phyloP scores from a whole-genome alignment of 2,797 vertebrate genomes.

The Tympanoctomys barrerae region DNA sequence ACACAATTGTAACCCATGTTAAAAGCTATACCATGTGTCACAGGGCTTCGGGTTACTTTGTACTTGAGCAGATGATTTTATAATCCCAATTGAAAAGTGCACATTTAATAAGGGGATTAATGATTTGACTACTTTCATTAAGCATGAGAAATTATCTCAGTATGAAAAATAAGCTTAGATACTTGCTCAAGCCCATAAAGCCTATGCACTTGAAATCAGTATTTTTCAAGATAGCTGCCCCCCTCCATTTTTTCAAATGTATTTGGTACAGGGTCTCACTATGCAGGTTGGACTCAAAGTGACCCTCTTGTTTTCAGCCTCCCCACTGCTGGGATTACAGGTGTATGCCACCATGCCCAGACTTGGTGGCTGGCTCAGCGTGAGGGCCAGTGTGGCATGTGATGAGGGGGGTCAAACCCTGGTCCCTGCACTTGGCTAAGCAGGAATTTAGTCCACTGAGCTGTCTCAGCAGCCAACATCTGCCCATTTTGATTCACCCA shows the following conservation, averaged over 20 bases:
- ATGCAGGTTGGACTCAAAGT: too few species aligned
- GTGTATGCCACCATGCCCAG: too few species aligned
- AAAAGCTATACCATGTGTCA: background rate
- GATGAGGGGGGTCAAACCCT: too few species aligned
- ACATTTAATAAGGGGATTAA: conserved; percentile 50
- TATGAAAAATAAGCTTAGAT: conserved; percentile 62
- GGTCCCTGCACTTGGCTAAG: too few species aligned
- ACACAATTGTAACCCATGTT: conserved; percentile 37
- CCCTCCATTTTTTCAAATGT: too few species aligned
- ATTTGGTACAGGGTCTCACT: too few species aligned
- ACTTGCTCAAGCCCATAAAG: background rate
- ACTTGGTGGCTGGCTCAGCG: too few species aligned
- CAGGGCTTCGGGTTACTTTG: background rate
- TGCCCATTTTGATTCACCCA: background rate
- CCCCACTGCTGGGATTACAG: too few species aligned
- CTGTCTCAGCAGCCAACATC: background rate
- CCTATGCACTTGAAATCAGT: background rate
- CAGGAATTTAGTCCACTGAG: too few species aligned
- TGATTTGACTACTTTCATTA: conserved; percentile 69
- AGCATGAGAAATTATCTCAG: conserved; percentile 43
- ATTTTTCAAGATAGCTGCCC: background rate
- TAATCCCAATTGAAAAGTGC: conserved; percentile 13
- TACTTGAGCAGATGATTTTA: conserved; percentile 6
- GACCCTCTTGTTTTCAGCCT: too few species aligned
- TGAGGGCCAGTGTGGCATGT: too few species aligned